phyloP scores from a whole-genome alignment of 1,140 invertebrate genomes.

The Pogonomyrmex barbatus region DNA sequence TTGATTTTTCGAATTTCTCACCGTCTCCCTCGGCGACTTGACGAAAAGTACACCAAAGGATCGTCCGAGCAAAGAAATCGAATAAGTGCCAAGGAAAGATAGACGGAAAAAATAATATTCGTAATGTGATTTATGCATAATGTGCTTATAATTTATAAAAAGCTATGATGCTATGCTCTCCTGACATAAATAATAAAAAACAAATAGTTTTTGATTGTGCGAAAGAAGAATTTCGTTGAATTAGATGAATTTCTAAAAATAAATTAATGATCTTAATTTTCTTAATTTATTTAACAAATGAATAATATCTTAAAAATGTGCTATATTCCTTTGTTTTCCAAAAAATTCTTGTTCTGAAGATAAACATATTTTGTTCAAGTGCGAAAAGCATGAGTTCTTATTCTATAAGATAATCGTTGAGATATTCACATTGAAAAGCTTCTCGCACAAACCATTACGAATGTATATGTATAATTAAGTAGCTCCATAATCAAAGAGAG shows the following conservation, averaged over 20 bases:
- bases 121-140: slow-evolving; percentile 19
- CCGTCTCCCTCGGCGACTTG: not conserved
- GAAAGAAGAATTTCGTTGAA: not conserved
- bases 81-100: slow-evolving; percentile 31
- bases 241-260: not conserved
- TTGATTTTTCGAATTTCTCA: slow-evolving; percentile 39
- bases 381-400: not conserved
- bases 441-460: not conserved
- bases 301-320: not conserved
- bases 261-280: not conserved
- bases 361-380: not conserved
- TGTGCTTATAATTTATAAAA: not conserved
- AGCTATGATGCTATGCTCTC: not conserved
- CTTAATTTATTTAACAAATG: not conserved
- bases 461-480: slow-evolving; percentile 10
- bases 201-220: not conserved
- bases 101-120: slow-evolving; percentile 20
- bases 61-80: slow-evolving; percentile 1
- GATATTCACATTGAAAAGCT: not conserved
- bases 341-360: not conserved
- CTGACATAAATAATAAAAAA: not conserved
- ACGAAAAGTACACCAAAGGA: not conserved
- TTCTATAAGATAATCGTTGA: not conserved
- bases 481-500: too few relatives aligned
- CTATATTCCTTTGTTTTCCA: not conserved